Evolutionary conservation across 2,888 invertebrate species (phyloP), one percentile per base, ranked within the genome.

Genomic region (Catocala fraxini): DNA sequence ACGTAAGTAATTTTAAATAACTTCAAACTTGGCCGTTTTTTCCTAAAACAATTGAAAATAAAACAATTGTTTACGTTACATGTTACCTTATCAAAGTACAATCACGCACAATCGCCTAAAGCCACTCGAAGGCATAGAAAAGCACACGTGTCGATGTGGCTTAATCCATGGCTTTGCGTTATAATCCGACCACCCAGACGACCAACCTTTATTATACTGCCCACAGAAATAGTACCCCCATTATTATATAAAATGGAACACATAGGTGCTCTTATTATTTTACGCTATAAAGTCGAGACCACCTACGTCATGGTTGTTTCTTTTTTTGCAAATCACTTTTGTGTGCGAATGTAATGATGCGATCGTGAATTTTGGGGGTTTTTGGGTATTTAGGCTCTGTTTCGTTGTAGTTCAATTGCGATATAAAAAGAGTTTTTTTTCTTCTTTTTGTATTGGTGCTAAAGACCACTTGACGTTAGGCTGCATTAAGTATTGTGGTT

Each of bases 121-220:
- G 87, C 89, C 88, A 88, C 92, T 91, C 80, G 82, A 89, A 82
- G 79, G 83, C 82, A 85, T 79, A 85, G 82, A 81, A 86, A 80
- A 80, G 87, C 88, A 90, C 92, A 92, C 92, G 93, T 93, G 93
- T 93, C 91, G 91, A 93, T 90, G 88, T 84, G 82, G 80, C 81
- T 82, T 93, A 93, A 93, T 93, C 93, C 89, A 74, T 70, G 81
- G 89, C 89, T 92, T 90, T 89, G 83, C 86, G 66, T 79, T 80
- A 84, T 91, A 90, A 91, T 91, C 91, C 93, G 93, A 92, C 93
- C 93, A 94, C 93, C 93, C 93, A 90, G 77, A 83, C 85, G 84
- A 81, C 89, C 84, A 87, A 85, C 78, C 73, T 83, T 82, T 83
- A 86, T 82, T 86, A 88, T 85, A 77, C 88, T 90, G 91, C 86